Conservation (phyloP, 2,113 vertebrate genomes). For the Amazona vittata region DNA sequence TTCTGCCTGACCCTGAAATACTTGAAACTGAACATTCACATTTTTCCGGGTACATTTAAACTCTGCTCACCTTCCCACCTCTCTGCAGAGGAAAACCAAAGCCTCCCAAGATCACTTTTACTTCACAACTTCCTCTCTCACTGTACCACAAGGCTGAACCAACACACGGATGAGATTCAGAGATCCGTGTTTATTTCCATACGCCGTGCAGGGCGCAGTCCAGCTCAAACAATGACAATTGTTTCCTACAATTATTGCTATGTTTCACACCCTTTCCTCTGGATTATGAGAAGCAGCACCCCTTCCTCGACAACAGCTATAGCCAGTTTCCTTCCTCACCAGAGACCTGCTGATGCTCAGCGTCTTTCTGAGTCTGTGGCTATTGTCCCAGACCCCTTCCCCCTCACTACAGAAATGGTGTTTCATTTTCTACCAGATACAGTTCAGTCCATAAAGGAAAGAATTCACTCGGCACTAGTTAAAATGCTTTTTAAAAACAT, state of each 20-base stretch:
- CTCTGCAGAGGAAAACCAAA: background rate
- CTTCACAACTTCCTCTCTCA: background rate
- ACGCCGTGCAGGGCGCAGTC: rapidly evolving
- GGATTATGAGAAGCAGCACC: constrained; percentile 27
- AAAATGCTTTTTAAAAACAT: background rate
- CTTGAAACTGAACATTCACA: background rate
- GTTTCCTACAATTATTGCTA: constrained; percentile 66
- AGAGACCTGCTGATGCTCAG: background rate
- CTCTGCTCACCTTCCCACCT: background rate
- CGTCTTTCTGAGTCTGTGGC: background rate
- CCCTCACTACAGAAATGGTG: background rate
- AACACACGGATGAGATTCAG: background rate
- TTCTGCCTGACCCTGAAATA: background rate
- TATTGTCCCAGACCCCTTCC: background rate
- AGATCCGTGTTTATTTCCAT: background rate
- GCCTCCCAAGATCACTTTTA: background rate
- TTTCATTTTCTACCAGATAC: background rate
- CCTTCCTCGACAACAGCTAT: constrained; percentile 7
- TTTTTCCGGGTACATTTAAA: background rate
- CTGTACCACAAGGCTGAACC: background rate
- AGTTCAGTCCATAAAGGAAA: background rate
- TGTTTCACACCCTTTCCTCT: constrained; percentile 72
- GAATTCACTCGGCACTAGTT: background rate
- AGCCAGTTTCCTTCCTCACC: constrained; percentile 29
- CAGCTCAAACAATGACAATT: background rate